Percentiles rank a stretch among this genome's conserved stretches.
Conservation (phyloP, 2,113 vertebrate genomes). For the Danio rerio region DNA sequence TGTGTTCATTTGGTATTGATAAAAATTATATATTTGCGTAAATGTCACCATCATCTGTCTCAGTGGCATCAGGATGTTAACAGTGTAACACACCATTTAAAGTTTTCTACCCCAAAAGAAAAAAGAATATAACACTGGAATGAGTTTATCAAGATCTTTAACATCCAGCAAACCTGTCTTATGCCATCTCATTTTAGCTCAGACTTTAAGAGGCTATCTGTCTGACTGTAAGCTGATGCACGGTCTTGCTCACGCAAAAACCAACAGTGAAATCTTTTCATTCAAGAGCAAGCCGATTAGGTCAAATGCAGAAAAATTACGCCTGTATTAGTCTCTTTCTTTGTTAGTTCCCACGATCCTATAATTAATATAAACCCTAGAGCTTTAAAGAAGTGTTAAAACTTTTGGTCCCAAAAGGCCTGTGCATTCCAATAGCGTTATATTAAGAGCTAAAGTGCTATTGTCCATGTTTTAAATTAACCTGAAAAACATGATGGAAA, state of each 20-base stretch:
- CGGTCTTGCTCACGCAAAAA: slow-evolving; percentile 16
- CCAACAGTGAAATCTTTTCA: slow-evolving; percentile 23
- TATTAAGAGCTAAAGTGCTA: background rate
- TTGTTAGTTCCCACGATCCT: slow-evolving; percentile 31
- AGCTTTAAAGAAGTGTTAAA: background rate
- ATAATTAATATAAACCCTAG: background rate
- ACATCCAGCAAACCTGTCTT: slow-evolving; percentile 6
- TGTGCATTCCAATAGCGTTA: slow-evolving; percentile 1
- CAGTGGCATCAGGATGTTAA: too few relatives aligned
- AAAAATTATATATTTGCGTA: too few relatives aligned
- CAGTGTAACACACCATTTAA: too few relatives aligned
- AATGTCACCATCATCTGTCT: too few relatives aligned
- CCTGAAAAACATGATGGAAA: background rate
- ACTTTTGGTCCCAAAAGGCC: background rate
- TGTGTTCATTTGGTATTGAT: too few relatives aligned
- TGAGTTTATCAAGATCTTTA: background rate
- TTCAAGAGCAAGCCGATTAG: slow-evolving; percentile 46
- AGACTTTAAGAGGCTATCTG: slow-evolving; percentile 6
- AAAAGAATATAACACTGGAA: too few relatives aligned
- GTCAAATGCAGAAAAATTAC: slow-evolving; percentile 22
- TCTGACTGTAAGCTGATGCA: slow-evolving; percentile 11
- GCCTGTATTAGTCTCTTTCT: slow-evolving; percentile 10
- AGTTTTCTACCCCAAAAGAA: too few relatives aligned
- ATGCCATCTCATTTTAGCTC: background rate
- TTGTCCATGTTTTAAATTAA: background rate